Evolutionary conservation across 2,888 invertebrate species (phyloP), one percentile per base, ranked within the genome.

Genomic region (Hyposoter didymator): DNA sequence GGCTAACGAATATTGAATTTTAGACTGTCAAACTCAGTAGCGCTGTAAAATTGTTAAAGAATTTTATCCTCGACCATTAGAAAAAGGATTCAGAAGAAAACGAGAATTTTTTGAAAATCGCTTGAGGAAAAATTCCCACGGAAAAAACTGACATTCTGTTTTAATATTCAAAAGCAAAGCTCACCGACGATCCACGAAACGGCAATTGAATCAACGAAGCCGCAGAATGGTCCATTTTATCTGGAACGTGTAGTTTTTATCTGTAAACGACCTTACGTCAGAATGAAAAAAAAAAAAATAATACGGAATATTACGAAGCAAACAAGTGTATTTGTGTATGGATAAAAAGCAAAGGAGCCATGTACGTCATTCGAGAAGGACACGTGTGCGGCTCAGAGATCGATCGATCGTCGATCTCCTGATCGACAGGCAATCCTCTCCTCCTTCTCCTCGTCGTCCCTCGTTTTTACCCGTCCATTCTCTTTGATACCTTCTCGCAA

Each of bases 371-470:
- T 49, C 79, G 47, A 86, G 82, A 81, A 84, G 87, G 80, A 86
- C 81, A 82, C 67, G 85, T 78, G 84, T 86, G 73, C 49, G 75
- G 73, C 73, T 19, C 59, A 72, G 84, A 47, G 78, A 83, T 78
- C 73, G 73, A 83, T 82, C 76, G 76, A 82, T 78, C 73, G 52
- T 66, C 66, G 78, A 78, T 82, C 72, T 72, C 35, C 39, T 43
- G 70, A 78, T 78, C 78, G 70, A 78, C 70, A 59, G 78, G 19
- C 78, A 78, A 43, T 66, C 70, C 70, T 45, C 52, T 59, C 19
- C 64, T 64, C 49, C 70, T 70, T 45, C 67, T 59, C 35, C 49
- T 1, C 64, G 43, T 67, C 52, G 28, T 22, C 35, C 35, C 49
- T 35, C 52, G 39, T 43, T 43, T 52, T 67, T 70, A 22, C 45